Conservation (phyloP, 2,888 invertebrate genomes). For the Lochmaea capreae region DNA sequence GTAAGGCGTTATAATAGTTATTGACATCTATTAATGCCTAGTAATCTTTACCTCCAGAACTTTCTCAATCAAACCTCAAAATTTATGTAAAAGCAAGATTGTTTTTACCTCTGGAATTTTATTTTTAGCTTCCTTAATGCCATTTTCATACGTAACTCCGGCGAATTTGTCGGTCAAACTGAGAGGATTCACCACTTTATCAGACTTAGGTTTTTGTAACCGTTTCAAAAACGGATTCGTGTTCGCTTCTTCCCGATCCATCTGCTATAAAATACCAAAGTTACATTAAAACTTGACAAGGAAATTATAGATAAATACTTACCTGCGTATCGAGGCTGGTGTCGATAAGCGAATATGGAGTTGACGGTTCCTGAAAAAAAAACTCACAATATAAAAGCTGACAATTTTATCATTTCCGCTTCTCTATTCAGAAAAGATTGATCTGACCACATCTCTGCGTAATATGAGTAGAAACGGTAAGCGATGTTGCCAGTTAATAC, state of each 20-base stretch:
- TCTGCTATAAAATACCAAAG: conserved; percentile 21
- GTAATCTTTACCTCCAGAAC: too few relatives aligned
- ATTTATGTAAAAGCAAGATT: too few relatives aligned
- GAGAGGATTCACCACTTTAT: conserved; percentile 56
- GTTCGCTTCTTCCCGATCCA: conserved; percentile 41
- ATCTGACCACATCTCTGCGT: too few relatives aligned
- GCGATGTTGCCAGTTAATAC: too few relatives aligned
- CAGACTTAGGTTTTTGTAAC: conserved; percentile 53
- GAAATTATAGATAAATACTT: neutral
- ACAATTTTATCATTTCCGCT: neutral
- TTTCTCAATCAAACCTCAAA: too few relatives aligned
- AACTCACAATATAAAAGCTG: neutral
- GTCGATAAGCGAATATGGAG: conserved; percentile 9
- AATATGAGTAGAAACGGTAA: too few relatives aligned
- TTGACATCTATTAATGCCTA: too few relatives aligned
- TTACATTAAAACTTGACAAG: neutral
- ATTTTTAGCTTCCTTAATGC: conserved; percentile 47
- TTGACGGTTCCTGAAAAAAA: conserved; percentile 36
- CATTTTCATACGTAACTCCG: conserved; percentile 58
- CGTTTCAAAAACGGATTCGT: conserved; percentile 68
- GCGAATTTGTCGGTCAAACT: conserved; percentile 61
- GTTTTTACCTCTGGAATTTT: conserved; percentile 52
- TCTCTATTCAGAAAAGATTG: too few relatives aligned
- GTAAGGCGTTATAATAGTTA: too few relatives aligned
- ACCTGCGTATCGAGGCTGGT: conserved; percentile 38